Evolutionary conservation across 2,797 vertebrate genomes (phyloP).

Genomic region (Leptodactylus fallax): DNA sequence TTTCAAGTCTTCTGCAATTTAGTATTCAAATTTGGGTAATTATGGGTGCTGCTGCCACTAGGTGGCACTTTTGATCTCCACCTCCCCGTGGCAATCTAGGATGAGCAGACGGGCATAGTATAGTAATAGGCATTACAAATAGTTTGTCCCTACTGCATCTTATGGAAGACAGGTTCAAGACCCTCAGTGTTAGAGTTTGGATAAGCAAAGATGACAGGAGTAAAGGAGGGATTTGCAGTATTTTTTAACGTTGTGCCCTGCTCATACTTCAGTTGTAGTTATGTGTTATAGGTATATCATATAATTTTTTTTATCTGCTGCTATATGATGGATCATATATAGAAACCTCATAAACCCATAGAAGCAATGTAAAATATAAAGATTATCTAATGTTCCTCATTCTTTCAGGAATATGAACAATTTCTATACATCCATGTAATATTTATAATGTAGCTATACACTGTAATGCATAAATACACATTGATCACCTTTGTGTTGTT

Average conservation of each 20-base stretch:
- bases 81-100: neutral
- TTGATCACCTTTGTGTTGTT: constrained; percentile 1
- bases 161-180: neutral
- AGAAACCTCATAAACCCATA: neutral
- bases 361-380: neutral
- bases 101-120: neutral
- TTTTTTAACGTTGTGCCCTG: too few species aligned
- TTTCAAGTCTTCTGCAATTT: too few species aligned
- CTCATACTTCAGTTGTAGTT: neutral
- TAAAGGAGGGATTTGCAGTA: too few species aligned
- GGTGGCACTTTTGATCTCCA: too few species aligned
- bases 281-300: neutral
- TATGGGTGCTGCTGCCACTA: too few species aligned
- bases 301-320: neutral
- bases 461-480: neutral
- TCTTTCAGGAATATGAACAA: neutral
- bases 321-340: neutral
- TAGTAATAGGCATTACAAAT: neutral
- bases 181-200: neutral
- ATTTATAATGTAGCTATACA: constrained; percentile 2
- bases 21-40: too few species aligned
- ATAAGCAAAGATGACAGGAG: neutral
- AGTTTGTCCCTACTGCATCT: neutral
- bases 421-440: neutral
- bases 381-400: neutral